Evolutionary conservation across 2,797 vertebrate genomes (phyloP).

Genomic region (Sitta carolinensis): DNA sequence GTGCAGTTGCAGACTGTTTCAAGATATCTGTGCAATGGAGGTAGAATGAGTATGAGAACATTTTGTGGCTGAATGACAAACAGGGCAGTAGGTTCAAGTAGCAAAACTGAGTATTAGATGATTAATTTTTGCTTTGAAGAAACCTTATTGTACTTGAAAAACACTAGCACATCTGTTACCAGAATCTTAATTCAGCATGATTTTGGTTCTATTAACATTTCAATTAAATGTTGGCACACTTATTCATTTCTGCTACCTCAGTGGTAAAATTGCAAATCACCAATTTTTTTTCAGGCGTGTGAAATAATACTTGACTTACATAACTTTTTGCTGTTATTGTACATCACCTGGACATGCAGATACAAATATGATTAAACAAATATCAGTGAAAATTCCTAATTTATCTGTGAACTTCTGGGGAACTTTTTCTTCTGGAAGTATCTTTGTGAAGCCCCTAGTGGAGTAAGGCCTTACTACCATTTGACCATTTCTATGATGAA

Average conservation of each 20-base stretch:
- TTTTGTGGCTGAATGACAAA: not conserved
- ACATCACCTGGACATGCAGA: not conserved
- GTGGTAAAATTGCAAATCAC: not conserved
- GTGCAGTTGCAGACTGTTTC: not conserved
- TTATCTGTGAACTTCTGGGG: not conserved
- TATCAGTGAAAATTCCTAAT: not conserved
- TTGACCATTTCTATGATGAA: not conserved
- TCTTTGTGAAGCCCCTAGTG: not conserved
- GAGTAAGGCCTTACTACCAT: not conserved
- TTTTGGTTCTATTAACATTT: not conserved
- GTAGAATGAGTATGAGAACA: not conserved
- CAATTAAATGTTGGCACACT: not conserved
- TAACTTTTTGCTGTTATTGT: not conserved
- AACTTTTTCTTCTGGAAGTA: not conserved
- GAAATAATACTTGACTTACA: not conserved
- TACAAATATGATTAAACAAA: not conserved
- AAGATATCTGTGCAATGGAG: not conserved
- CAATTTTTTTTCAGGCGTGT: not conserved
- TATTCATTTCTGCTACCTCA: not conserved
- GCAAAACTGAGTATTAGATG: not conserved
- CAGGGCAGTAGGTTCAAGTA: rapidly evolving
- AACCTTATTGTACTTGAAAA: not conserved
- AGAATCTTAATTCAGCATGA: not conserved
- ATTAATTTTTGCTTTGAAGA: not conserved
- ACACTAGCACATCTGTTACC: rapidly evolving